Percentiles rank a stretch among this genome's conserved stretches.
These are phyloP conservation scores for Gnathonemus echidnorhynchus DNA, from an alignment of 2,113 vertebrate species.

Conservation along the genomic window DNA sequence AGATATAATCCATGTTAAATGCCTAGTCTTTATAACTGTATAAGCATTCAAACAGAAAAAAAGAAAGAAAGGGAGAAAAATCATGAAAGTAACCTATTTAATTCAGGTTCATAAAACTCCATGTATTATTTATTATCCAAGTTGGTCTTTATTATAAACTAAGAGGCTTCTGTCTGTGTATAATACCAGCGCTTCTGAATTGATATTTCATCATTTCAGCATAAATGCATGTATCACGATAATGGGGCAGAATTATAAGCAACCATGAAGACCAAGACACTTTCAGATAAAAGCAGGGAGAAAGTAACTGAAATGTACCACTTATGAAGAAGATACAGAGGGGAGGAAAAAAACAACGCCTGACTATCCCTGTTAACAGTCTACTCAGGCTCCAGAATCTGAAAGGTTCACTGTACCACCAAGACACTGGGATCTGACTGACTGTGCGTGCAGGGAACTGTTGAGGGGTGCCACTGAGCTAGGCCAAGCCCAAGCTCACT, in stretches of 20 bases:
- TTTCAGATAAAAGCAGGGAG: background rate
- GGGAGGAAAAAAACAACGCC: background rate
- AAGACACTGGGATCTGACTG: background rate
- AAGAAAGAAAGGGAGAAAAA: background rate
- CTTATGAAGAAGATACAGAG: background rate
- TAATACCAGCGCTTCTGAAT: background rate
- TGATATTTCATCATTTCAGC: background rate
- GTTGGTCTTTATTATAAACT: background rate
- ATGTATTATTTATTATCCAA: background rate
- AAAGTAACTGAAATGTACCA: background rate
- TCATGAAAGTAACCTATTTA: background rate
- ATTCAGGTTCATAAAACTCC: background rate
- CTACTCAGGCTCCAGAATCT: background rate
- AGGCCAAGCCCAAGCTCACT: background rate
- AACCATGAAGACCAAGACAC: background rate
- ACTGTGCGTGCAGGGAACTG: background rate
- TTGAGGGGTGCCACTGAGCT: background rate
- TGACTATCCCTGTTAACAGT: background rate
- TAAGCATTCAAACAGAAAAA: background rate
- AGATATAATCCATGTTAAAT: background rate
- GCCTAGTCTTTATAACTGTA: background rate
- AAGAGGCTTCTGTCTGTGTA: background rate
- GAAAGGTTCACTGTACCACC: background rate
- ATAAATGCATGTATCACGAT: background rate
- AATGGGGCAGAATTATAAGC: background rate